A percentile compares a stretch with the other conserved stretches of the same genome.
These are phyloP conservation scores for Tribolium castaneum DNA, from an alignment of 1,140 invertebrate genomes.

Conservation along the genomic window DNA sequence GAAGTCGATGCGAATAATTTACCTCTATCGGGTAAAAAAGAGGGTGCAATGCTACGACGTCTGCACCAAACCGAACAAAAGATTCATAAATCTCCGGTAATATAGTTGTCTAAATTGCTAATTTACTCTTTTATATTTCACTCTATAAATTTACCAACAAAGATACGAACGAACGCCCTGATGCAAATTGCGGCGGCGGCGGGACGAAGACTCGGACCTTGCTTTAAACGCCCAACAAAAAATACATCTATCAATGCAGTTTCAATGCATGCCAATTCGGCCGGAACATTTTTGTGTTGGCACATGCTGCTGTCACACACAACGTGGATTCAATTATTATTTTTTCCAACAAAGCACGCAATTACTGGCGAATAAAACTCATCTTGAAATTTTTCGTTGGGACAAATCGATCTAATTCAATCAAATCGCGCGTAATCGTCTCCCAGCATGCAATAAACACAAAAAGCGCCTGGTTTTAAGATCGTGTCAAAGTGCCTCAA, in stretches of 20 bases:
- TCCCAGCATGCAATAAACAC: too few relatives aligned
- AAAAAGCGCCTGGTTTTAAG: too few relatives aligned
- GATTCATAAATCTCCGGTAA: slow-evolving; percentile 40
- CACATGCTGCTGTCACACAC: slow-evolving; percentile 39
- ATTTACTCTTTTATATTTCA: slow-evolving; percentile 39
- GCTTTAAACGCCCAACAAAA: background rate
- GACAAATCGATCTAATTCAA: too few relatives aligned
- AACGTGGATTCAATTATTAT: slow-evolving; percentile 36
- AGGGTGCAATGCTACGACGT: slow-evolving; percentile 36
- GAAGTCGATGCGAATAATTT: slow-evolving; percentile 39
- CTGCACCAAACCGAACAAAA: slow-evolving; percentile 35
- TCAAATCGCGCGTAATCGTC: too few relatives aligned
- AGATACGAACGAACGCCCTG: slow-evolving; percentile 33
- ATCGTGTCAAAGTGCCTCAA: too few relatives aligned
- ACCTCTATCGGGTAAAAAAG: slow-evolving; percentile 39
- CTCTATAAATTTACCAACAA: slow-evolving; percentile 41
- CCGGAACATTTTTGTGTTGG: slow-evolving; percentile 29
- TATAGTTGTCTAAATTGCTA: slow-evolving; percentile 42
- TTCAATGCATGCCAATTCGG: slow-evolving; percentile 12
- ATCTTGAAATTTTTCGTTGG: too few relatives aligned
- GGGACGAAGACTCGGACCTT: slow-evolving; percentile 30
- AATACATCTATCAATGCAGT: slow-evolving; percentile 17
- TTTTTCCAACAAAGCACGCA: slow-evolving; percentile 33
- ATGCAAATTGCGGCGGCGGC: background rate
- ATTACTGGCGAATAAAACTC: background rate